Evolutionary conservation across 1,140 invertebrate genomes (phyloP).

Genomic region (Idris sp.): DNA sequence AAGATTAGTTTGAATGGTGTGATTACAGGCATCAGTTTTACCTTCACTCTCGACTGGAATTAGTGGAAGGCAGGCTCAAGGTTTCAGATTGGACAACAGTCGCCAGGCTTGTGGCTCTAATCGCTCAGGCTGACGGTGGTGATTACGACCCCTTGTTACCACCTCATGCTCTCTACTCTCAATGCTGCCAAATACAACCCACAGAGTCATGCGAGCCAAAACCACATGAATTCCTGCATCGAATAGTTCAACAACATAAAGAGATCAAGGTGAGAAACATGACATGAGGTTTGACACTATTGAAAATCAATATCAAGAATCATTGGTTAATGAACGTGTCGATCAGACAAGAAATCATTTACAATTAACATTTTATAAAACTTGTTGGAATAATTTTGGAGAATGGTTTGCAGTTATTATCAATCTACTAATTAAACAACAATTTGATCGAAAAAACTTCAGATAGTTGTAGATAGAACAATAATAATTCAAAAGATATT

Average conservation of each 20-base stretch:
- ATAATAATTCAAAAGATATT: no score
- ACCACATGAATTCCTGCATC: constrained; percentile 81
- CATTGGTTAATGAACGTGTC: no score
- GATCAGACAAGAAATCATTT: no score
- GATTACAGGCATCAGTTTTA: constrained; percentile 88
- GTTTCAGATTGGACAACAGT: constrained; percentile 83
- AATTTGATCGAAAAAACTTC: no score
- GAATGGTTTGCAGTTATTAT: no score
- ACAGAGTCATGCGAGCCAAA: constrained; percentile 79
- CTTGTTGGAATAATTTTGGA: no score
- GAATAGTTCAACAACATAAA: constrained; percentile 82
- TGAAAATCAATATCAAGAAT: constrained; percentile 7
- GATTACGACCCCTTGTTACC: constrained; percentile 83
- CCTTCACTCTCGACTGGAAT: constrained; percentile 86
- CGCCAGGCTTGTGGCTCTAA: constrained; percentile 85
- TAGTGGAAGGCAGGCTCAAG: constrained; percentile 84
- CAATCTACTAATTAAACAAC: no score
- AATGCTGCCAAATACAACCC: constrained; percentile 81
- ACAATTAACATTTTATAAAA: no score
- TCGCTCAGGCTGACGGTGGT: constrained; percentile 86
- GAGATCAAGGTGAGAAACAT: constrained; percentile 74
- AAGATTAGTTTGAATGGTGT: constrained; percentile 49
- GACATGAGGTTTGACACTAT: constrained; percentile 7
- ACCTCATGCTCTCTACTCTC: constrained; percentile 81
- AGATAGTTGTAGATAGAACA: no score